Conservation (phyloP, 2,888 invertebrate species). For the Trissolcus brochymenae region DNA sequence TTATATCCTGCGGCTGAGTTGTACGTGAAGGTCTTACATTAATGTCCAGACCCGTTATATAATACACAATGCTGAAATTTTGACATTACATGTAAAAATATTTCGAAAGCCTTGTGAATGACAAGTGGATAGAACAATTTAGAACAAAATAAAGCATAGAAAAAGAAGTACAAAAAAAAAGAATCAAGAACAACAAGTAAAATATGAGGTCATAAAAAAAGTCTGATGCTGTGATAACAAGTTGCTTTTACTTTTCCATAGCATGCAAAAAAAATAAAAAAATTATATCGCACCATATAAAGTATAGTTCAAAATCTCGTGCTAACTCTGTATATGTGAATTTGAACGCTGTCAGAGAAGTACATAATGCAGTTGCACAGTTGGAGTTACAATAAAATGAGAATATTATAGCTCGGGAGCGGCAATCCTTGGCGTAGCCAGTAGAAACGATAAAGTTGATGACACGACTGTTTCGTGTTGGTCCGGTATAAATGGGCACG, state of each 20-base stretch:
- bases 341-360: conserved; percentile 31
- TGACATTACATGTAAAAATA: background rate
- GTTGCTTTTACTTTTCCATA: too few relatives aligned
- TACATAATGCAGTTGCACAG: conserved; percentile 40
- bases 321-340: conserved; percentile 15
- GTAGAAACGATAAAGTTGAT: conserved; percentile 49
- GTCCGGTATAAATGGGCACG: conserved; percentile 40
- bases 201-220: too few relatives aligned
- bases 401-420: conserved; percentile 40
- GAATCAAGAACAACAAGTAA: too few relatives aligned
- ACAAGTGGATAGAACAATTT: background rate
- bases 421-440: conserved; percentile 38
- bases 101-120: background rate
- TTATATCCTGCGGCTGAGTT: conserved; percentile 39
- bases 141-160: too few relatives aligned
- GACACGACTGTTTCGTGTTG: conserved; percentile 44
- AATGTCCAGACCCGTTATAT: conserved; percentile 1
- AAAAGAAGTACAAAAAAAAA: too few relatives aligned
- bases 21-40: conserved; percentile 27
- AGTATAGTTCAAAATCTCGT: conserved; percentile 15
- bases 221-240: too few relatives aligned
- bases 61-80: background rate
- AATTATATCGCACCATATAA: conserved; percentile 6
- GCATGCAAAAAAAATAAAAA: too few relatives aligned
- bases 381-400: conserved; percentile 48